Evolutionary conservation across 2,888 invertebrate species (phyloP).

Genomic region (Danaus chrysippus): DNA sequence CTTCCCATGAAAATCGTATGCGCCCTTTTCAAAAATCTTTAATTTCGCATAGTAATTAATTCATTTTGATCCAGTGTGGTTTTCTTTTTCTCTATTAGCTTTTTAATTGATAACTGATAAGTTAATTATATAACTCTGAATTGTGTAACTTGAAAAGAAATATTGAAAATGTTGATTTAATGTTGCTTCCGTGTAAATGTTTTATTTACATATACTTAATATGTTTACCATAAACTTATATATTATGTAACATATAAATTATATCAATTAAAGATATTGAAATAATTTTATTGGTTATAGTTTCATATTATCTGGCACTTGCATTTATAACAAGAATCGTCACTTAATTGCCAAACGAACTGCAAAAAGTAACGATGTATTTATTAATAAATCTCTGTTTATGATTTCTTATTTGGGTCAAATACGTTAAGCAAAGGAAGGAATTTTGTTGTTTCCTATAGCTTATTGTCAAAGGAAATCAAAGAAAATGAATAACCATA

Average conservation of each 20-base stretch:
- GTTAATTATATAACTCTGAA: conserved; percentile 19
- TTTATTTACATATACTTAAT: background rate
- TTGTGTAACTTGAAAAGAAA: conserved; percentile 23
- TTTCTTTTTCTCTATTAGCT: conserved; percentile 33
- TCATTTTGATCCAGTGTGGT: conserved; percentile 43
- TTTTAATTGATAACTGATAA: conserved; percentile 22
- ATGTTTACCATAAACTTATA: background rate
- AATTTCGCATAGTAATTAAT: conserved; percentile 50
- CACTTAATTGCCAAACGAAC: conserved; percentile 10
- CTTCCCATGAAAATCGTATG: conserved; percentile 57
- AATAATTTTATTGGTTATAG: background rate
- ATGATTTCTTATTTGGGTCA: conserved; percentile 28
- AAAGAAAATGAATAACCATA: conserved; percentile 26
- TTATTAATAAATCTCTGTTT: conserved; percentile 23
- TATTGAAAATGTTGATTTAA: conserved; percentile 22
- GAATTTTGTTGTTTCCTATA: conserved; percentile 27
- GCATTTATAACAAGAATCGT: background rate
- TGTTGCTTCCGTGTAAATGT: conserved; percentile 13
- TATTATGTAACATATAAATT: background rate
- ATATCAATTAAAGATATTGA: background rate
- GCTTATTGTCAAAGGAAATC: conserved; percentile 29
- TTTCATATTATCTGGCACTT: too few species aligned
- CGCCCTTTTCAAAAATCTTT: conserved; percentile 66
- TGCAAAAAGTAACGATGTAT: conserved; percentile 20
- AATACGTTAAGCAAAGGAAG: conserved; percentile 27